These are phyloP conservation scores for Thalassophryne amazonica DNA, from an alignment of 2,797 vertebrate species.

Conservation along the genomic window DNA sequence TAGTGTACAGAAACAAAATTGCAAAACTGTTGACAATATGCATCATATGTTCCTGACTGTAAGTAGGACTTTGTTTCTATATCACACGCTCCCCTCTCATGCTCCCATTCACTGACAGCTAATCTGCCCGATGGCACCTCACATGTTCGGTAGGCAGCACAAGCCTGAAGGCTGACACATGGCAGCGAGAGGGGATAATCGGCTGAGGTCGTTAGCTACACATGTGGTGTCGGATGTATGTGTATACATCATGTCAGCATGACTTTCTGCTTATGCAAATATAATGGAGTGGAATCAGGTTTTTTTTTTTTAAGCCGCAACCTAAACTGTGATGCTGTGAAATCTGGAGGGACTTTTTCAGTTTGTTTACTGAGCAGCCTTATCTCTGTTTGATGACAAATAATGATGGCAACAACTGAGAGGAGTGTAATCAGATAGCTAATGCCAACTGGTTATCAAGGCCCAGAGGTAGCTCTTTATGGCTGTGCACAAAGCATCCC, in stretches of 20 bases:
- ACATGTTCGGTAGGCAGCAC: constrained; percentile 24
- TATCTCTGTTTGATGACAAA: constrained; percentile 33
- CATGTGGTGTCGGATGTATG: constrained; percentile 4
- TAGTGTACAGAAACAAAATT: no score
- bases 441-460: constrained; percentile 50
- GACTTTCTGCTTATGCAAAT: background rate
- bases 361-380: constrained; percentile 11
- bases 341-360: background rate
- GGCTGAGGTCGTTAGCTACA: constrained; percentile 15
- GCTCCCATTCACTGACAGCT: constrained; percentile 1
- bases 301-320: background rate
- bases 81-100: no score
- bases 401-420: constrained; percentile 30
- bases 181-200: constrained; percentile 30
- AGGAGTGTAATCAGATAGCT: constrained; percentile 49
- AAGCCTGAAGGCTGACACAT: constrained; percentile 30
- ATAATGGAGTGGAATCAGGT: background rate
- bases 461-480: constrained; percentile 28
- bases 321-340: constrained; percentile 10
- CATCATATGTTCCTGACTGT: no score
- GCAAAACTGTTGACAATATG: no score
- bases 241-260: background rate
- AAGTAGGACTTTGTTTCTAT: no score
- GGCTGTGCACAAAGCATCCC: constrained; percentile 24
- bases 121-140: constrained; percentile 25